Evolutionary conservation across 2,113 vertebrate species (phyloP), one percentile per base, ranked within the genome.

Genomic region (Otocyon megalotis): DNA sequence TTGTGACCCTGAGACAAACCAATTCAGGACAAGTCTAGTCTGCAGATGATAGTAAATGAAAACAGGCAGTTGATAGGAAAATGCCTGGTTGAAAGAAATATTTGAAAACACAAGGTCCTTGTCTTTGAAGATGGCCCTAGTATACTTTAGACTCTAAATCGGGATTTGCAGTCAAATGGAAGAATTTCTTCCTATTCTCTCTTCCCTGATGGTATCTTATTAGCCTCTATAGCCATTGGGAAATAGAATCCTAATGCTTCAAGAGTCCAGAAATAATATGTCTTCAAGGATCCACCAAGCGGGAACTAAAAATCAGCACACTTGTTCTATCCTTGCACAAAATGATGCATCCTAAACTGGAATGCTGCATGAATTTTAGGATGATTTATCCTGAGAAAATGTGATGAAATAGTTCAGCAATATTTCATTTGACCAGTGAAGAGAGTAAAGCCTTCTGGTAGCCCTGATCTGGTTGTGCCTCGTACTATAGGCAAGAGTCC

Each of bases 101-200:
- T 77, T 79, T 83, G 37, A 65, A 97, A 93, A 97, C 72, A 80
- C 37, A 32, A 72, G 72, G 53, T 86, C 43, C 58, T 96, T 95
- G 71, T 94, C 96, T 89, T 97, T 97, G 95, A 95, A 97, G 77
- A 95, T 72, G 67, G 22, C 14, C 56, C 56, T 90, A 67, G 94
- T 88, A 72, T 67, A 62, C 19, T 90, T 83, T 88, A 83, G 58
- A 95, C 8, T 69, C n/a, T 72, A 95, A 80, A 90, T 79, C 84
- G 53, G 71, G 32, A 94, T 86, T 95, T 95, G 22, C 9, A 97
- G 83, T 63, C 74, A 81, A 81, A 94, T 91, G 89, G 50, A 91
- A 92, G 50, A 90, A 88, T 89, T 94, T 88, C 50, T 91, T 92
- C 17, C 50, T 82, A 74, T 90, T 83, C 86, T 97, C 11, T 32